Base-by-base conservation (phyloP, 1,140 invertebrate species). In the Drosophila bipectinata region DNA sequence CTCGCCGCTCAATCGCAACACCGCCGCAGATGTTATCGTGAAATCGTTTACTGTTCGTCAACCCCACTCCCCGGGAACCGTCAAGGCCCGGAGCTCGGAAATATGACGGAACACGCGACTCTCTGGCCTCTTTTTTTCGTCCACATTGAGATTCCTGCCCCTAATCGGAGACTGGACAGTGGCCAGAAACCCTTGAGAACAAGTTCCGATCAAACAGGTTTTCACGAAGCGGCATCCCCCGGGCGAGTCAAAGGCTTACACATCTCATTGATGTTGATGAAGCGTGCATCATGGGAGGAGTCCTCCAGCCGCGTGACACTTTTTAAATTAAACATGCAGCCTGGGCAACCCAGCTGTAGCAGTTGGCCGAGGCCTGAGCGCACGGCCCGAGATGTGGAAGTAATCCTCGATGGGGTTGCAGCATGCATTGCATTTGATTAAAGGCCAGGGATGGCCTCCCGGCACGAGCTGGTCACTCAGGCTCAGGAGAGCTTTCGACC, bases 91-190 rank as follows among this genome's bases (percentile, higher is more conserved):
- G 14, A 34, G 21, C 9, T 26, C 54, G 39, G 51, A 77, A 72
- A 66, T 71, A 85, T 82, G 78, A 74, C 58, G 81, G 55, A 88
- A 90, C 88, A 90, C 88, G 88, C 88, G 88, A 89, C 88, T 71
- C 72, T 24, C 58, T 47, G 47, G 52, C 14, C 56, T 73, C 79
- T 77, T 48, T 84, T 69, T 59, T 64, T 47, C 51, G 64, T 57
- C 58, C 56, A 48, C 52, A 62, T 56, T 61, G 26, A 53, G 57
- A 77, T 77, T 62, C 24, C 74, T 55, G 24, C 49, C 37, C 49
- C 48, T 77, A 26, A 34, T 41, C 62, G 68, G 55, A 2, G 55
- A 76, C 74, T 85, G 74, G 63, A 54, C 84, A 71, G 56, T 77
- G 83, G 64, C 68, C 84, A 44, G 34, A 32, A 41, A 68, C 72